A percentile compares a stretch with the other conserved stretches of the same genome.
Conservation (phyloP, 1,140 invertebrate genomes). For the Hycleus cichorii region DNA sequence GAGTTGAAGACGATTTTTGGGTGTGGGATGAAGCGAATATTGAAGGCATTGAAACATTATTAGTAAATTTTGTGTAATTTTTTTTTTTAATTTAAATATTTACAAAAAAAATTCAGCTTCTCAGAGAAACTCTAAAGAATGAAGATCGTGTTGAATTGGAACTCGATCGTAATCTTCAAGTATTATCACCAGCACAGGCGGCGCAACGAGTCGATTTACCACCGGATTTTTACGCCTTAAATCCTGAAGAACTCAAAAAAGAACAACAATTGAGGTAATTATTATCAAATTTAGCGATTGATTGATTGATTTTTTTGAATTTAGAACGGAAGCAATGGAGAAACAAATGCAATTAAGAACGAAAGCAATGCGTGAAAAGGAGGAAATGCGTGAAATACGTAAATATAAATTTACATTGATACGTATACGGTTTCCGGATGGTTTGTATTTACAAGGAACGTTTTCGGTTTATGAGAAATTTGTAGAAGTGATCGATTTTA, state of each 20-base stretch:
- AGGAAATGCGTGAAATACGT: constrained; percentile 66
- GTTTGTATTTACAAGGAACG: constrained; percentile 73
- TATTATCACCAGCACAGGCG: constrained; percentile 71
- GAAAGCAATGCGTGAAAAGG: constrained; percentile 86
- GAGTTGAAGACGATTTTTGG: constrained; percentile 53
- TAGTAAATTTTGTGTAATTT: constrained; percentile 38
- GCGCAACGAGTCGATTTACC: constrained; percentile 64
- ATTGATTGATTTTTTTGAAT: constrained; percentile 10
- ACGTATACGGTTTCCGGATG: constrained; percentile 80
- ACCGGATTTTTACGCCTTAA: constrained; percentile 71
- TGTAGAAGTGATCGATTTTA: constrained; percentile 60
- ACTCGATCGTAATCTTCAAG: constrained; percentile 76
- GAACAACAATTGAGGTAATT: constrained; percentile 69
- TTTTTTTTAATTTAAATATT: constrained; percentile 1
- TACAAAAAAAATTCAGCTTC: constrained; percentile 48
- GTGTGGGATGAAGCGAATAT: constrained; percentile 53
- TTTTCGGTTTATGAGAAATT: constrained; percentile 74
- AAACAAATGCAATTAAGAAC: constrained; percentile 75
- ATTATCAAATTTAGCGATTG: neutral
- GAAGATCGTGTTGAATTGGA: constrained; percentile 76
- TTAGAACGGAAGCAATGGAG: constrained; percentile 69
- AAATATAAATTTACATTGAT: constrained; percentile 82
- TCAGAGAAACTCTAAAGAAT: constrained; percentile 62
- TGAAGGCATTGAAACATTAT: constrained; percentile 48
- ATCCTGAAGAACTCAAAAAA: constrained; percentile 72